Base-by-base conservation (phyloP, 2,797 vertebrate species). In the Thunnus albacares region DNA sequence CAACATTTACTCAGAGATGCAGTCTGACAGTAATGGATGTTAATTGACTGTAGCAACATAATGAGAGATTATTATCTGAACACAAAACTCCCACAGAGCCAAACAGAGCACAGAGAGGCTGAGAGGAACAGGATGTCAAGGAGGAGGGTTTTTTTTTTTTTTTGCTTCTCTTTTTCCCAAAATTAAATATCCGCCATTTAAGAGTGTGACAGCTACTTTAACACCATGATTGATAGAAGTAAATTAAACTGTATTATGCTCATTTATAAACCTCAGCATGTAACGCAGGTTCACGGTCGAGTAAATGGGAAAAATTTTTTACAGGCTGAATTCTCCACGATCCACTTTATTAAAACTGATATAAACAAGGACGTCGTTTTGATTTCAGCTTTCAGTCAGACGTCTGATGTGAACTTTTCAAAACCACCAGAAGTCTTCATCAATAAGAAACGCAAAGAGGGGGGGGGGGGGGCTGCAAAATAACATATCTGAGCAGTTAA, bases 21-120 rank as follows among this genome's bases (percentile, higher is more conserved):
- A 82, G 89, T 68, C 71, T 90, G 90, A 92, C 90, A 89, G 85
- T 90, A 92, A 91, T 91, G 84, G 91, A 89, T 81, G 87, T 84
- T 90, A 92, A 93, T 86, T 86, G 86, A 93, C 83, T 83, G 86
- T 26, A 87, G 87, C 84, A 69, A 88, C 81, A 86, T 89, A 91
- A 92, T 90, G 80, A 86, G 87, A 84, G 89, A 88, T 90, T 64
- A 90, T 90, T 90, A 92, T 90, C 90, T 64, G 81, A 18, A 62
- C 62, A 43, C 59, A 72, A 88, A 90, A 86, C 80, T 92, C 90
- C 88, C 90, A 90, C 86, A 82, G 84, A 89, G 77, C 49, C 67
- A 17, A n/a, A 49, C 52, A 5, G 52, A 61, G 67, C 64, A 24
- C 24, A 2, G 30, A 59, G 73, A 22, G 22, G 59, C 83, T 0